Base-by-base conservation (phyloP, 2,113 vertebrate species). In the Ophthalmolycus amberensis region DNA sequence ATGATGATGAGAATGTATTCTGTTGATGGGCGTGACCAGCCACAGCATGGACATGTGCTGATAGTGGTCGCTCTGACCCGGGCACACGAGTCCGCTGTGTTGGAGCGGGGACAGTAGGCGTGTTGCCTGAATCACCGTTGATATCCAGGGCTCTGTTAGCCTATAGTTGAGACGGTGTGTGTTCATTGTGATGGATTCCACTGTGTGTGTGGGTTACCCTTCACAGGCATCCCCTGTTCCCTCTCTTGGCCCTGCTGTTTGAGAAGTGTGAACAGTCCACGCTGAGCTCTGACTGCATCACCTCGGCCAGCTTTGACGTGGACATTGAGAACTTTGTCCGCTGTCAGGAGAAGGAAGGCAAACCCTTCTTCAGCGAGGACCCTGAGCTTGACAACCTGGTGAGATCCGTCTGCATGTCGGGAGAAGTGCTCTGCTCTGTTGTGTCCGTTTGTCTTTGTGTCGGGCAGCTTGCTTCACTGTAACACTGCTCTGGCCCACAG, bases 281-380 rank as follows among this genome's bases (percentile, higher is more conserved):
- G 0, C 96, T 99, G 89, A 97, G 98, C 91, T 98, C 98, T 0
- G 98, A 99, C 82, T 98, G 98, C 95, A 98, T 99, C 94, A 99
- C 98, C 72, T 99, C 98, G 0, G 98, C 98, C 80, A 99, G 98
- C 94, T 99, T 99, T 4, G 97, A 99, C 3, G 97, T 99, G 1
- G 98, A 99, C 94, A 99, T 99, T 0, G 97, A 99, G 93, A 98
- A 99, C 94, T 99, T 99, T 11, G 98, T 99, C 80, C 97, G 97
- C 92, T 95, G 95, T 92, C 98, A 99, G 89, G 98, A 99, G 76
- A 98, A 99, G 89, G 97, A 99, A 25, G 97, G 97, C 88, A 98
- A 99, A 60, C 97, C 98, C 38, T 99, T 99, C 95, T 99, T 99
- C 96, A 99, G 98, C 0, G 98, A 99, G 87, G 97, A 99, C 89